Conservation (phyloP, 1,140 invertebrate genomes). For the Temnothorax longispinosus region DNA sequence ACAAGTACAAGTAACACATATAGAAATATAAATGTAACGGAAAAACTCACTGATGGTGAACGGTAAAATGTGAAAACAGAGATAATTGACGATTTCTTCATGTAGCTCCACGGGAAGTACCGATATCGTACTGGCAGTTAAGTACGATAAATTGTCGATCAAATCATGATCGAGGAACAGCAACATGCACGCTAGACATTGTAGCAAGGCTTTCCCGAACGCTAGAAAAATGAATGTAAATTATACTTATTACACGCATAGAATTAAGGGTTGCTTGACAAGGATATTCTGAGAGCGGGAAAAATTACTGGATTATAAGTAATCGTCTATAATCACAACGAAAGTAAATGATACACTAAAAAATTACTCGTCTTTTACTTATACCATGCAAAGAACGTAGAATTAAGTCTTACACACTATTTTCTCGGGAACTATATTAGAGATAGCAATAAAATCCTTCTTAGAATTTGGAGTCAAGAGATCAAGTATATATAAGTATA, state of each 20-base stretch:
- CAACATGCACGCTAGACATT: slow-evolving; percentile 96
- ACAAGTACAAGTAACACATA: not conserved
- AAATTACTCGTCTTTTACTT: not conserved
- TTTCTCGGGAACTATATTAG: not conserved
- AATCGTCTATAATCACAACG: not conserved
- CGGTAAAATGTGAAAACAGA: slow-evolving; percentile 98
- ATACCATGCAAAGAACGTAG: not conserved
- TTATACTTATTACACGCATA: not conserved
- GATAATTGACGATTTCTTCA: slow-evolving; percentile 97
- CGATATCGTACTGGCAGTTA: slow-evolving; percentile 96
- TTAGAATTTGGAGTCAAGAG: not conserved
- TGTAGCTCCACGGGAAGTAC: slow-evolving; percentile 96
- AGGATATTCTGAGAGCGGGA: not conserved
- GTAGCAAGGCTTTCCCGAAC: slow-evolving; percentile 95
- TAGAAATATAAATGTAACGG: slow-evolving; percentile 7
- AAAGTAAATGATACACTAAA: not conserved
- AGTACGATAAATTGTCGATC: slow-evolving; percentile 97
- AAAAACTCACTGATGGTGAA: slow-evolving; percentile 95
- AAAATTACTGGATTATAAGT: not conserved
- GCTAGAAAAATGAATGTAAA: slow-evolving; percentile 87
- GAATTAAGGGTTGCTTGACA: not conserved
- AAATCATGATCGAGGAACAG: slow-evolving; percentile 98
- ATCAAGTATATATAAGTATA: too few species aligned
- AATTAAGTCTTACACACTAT: not conserved
- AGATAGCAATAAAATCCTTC: not conserved